phyloP scores from a whole-genome alignment of 2,797 vertebrate species.

The Epinephelus awoara region DNA sequence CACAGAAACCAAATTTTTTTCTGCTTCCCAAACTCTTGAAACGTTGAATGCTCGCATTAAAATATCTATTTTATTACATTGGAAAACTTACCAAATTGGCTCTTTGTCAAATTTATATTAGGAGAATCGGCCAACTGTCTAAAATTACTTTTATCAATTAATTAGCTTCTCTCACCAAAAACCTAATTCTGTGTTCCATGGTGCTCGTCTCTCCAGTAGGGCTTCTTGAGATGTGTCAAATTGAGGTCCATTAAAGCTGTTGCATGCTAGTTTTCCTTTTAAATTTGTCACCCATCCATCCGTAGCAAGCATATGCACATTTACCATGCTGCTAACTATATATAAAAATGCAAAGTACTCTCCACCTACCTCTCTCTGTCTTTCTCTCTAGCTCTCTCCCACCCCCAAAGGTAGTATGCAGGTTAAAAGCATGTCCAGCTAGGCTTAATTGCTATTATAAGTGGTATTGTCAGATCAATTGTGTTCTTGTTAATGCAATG shows the following conservation, averaged over 20 bases:
- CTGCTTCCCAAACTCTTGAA: constrained; percentile 3
- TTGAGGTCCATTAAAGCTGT: constrained; percentile 10
- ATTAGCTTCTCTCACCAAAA: constrained; percentile 33
- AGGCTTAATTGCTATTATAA: constrained; percentile 76
- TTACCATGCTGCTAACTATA: constrained; percentile 6
- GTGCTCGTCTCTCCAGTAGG: constrained; percentile 8
- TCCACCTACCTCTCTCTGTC: background rate
- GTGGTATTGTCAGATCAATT: constrained; percentile 83
- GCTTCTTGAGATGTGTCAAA: constrained; percentile 10
- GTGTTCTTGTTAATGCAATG: constrained; percentile 80
- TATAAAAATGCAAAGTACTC: constrained; percentile 32
- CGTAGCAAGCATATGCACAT: background rate
- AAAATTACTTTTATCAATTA: constrained; percentile 23
- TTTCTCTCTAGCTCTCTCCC: constrained; percentile 1
- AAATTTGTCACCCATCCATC: constrained; percentile 11
- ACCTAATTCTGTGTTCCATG: background rate
- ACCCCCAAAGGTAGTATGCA: constrained; percentile 45
- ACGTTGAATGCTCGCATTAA: constrained; percentile 9
- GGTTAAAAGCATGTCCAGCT: constrained; percentile 74
- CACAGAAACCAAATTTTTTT: background rate
- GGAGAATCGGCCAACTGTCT: constrained; percentile 14
- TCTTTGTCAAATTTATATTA: constrained; percentile 1
- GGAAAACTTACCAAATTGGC: background rate
- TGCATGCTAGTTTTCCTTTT: background rate
- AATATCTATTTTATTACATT: background rate